Percentiles rank a stretch among this genome's conserved stretches.
Evolutionary conservation across 2,888 invertebrate genomes (phyloP).

Genomic region (Aromia moschata): DNA sequence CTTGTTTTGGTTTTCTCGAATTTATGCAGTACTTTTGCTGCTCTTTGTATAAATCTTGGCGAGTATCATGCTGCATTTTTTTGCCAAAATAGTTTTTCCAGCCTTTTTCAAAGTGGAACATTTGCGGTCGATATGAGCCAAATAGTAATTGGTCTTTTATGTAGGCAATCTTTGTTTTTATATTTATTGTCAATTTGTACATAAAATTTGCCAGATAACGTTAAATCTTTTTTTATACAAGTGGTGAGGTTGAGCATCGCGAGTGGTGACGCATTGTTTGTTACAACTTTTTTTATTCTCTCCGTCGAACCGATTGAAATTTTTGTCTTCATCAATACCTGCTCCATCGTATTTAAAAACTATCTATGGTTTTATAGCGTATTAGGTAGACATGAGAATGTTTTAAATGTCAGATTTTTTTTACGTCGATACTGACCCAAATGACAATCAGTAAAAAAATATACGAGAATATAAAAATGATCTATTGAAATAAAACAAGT

Average conservation of each 20-base stretch:
- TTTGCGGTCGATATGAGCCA: too few relatives aligned
- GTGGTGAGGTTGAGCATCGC: slow-evolving; percentile 19
- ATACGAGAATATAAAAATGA: neutral
- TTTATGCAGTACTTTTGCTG: too few relatives aligned
- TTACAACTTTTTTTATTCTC: neutral
- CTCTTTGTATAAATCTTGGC: too few relatives aligned
- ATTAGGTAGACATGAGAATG: too few relatives aligned
- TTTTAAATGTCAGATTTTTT: too few relatives aligned
- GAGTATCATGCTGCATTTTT: too few relatives aligned
- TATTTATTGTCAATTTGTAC: slow-evolving; percentile 30
- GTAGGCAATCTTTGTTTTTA: slow-evolving; percentile 21
- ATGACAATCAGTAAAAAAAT: slow-evolving; percentile 15
- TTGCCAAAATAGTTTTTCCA: too few relatives aligned
- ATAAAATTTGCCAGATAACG: slow-evolving; percentile 20
- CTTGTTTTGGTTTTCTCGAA: too few relatives aligned
- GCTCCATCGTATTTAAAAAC: neutral
- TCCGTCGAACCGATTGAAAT: neutral
- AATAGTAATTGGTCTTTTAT: slow-evolving; percentile 3
- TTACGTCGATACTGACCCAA: neutral
- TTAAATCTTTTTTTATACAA: slow-evolving; percentile 12
- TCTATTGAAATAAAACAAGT: neutral
- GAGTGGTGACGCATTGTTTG: neutral
- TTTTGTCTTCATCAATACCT: neutral
- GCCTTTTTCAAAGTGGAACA: too few relatives aligned
- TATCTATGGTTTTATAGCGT: slow-evolving; percentile 20